phyloP scores from a whole-genome alignment of 1,140 invertebrate genomes.

The Acromyrmex heyeri region DNA sequence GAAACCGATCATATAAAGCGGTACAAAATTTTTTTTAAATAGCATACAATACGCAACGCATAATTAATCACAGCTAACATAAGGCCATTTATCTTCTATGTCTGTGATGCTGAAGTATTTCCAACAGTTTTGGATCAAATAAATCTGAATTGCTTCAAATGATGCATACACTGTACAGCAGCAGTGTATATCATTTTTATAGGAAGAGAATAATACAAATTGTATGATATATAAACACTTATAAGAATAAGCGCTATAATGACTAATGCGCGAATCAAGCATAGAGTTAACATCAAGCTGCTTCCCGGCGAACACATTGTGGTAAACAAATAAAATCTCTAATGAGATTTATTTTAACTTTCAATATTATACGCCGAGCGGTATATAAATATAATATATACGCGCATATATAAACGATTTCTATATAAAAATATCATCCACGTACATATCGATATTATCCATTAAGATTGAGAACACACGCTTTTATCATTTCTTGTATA shows the following conservation, averaged over 20 bases:
- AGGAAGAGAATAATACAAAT: not conserved
- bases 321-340: constrained; percentile 23
- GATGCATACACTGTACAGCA: not conserved
- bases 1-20: constrained; percentile 19
- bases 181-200: constrained; percentile 3
- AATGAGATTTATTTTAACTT: not conserved
- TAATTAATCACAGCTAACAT: constrained; percentile 53
- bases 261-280: constrained; percentile 18
- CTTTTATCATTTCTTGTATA: constrained; percentile 19
- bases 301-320: constrained; percentile 24
- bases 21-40: constrained; percentile 31
- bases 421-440: constrained; percentile 20
- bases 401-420: constrained; percentile 16
- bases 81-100: constrained; percentile 32
- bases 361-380: constrained; percentile 5
- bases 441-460: not conserved
- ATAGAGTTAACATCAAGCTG: not conserved
- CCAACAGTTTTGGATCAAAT: constrained; percentile 1
- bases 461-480: not conserved
- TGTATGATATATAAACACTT: not conserved
- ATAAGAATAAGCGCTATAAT: constrained; percentile 8
- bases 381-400: constrained; percentile 29
- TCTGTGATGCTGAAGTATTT: constrained; percentile 24
- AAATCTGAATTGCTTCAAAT: constrained; percentile 5
- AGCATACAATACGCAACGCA: constrained; percentile 21